Evolutionary conservation across 2,888 invertebrate species (phyloP).

Genomic region (Stenurella melanura): DNA sequence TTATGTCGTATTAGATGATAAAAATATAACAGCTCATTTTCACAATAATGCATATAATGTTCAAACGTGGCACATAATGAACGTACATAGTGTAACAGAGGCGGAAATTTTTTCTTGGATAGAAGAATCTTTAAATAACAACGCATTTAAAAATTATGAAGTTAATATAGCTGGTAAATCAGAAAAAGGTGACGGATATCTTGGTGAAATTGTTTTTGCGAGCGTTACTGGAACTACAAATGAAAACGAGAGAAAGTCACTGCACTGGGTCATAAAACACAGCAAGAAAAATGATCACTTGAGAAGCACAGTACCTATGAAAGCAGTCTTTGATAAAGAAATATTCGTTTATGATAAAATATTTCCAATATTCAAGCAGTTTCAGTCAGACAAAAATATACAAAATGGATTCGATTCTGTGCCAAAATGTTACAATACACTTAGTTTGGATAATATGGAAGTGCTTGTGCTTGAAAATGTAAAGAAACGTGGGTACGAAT

Average conservation of each 20-base stretch:
- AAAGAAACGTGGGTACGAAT: constrained; percentile 48
- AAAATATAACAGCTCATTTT: background rate
- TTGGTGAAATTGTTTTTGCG: constrained; percentile 49
- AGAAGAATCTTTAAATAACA: constrained; percentile 34
- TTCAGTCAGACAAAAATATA: constrained; percentile 47
- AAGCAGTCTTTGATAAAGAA: constrained; percentile 48
- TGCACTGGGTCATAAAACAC: constrained; percentile 46
- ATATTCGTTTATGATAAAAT: constrained; percentile 50
- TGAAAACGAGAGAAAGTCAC: background rate
- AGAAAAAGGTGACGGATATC: constrained; percentile 50
- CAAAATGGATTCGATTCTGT: constrained; percentile 38
- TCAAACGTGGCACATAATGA: background rate
- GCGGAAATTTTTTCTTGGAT: constrained; percentile 35
- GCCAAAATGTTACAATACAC: constrained; percentile 52
- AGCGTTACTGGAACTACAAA: constrained; percentile 31
- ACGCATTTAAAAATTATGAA: constrained; percentile 36
- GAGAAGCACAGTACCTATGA: constrained; percentile 12
- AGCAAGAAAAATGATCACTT: constrained; percentile 34
- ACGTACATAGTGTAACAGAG: background rate
- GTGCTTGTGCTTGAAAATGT: constrained; percentile 52
- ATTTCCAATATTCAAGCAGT: constrained; percentile 46
- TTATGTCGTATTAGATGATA: background rate
- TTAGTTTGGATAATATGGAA: constrained; percentile 43
- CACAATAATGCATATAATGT: background rate
- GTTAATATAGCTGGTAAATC: constrained; percentile 42